Conservation (phyloP, 2,888 invertebrate species). For the Lepidochitona cinerea region DNA sequence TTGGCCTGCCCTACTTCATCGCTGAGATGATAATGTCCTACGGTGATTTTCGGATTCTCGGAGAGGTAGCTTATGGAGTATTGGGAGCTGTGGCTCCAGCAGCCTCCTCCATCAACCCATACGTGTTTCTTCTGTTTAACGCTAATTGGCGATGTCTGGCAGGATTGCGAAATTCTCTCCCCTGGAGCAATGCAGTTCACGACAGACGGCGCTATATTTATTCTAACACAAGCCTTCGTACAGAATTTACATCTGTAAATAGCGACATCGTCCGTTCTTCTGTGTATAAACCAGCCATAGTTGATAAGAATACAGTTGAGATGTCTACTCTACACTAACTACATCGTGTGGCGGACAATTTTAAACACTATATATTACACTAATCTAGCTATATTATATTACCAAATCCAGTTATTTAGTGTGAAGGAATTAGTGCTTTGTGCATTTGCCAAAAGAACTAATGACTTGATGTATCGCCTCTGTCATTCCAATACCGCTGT, state of each 20-base stretch:
- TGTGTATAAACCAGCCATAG: background rate
- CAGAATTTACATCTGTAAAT: slow-evolving; percentile 3
- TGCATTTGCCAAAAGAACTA: no score
- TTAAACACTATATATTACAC: no score
- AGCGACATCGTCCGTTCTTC: background rate
- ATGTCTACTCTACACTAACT: background rate
- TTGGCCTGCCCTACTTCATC: slow-evolving; percentile 66
- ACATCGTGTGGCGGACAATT: background rate
- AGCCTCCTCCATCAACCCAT: slow-evolving; percentile 68
- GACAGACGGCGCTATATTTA: slow-evolving; percentile 5
- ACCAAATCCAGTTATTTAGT: no score
- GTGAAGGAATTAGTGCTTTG: no score
- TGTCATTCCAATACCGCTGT: no score
- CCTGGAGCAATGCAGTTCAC: background rate
- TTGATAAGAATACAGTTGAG: background rate
- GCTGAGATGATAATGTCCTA: slow-evolving; percentile 68
- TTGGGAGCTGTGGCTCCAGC: slow-evolving; percentile 66
- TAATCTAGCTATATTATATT: no score
- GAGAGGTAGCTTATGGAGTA: slow-evolving; percentile 47
- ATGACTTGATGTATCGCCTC: no score
- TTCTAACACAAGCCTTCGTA: background rate
- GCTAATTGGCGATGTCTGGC: slow-evolving; percentile 33
- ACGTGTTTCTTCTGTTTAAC: slow-evolving; percentile 67
- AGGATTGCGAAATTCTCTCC: background rate
- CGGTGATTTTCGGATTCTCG: slow-evolving; percentile 52